Evolutionary conservation across 2,113 vertebrate species (phyloP).

Genomic region (Oncorhynchus keta): DNA sequence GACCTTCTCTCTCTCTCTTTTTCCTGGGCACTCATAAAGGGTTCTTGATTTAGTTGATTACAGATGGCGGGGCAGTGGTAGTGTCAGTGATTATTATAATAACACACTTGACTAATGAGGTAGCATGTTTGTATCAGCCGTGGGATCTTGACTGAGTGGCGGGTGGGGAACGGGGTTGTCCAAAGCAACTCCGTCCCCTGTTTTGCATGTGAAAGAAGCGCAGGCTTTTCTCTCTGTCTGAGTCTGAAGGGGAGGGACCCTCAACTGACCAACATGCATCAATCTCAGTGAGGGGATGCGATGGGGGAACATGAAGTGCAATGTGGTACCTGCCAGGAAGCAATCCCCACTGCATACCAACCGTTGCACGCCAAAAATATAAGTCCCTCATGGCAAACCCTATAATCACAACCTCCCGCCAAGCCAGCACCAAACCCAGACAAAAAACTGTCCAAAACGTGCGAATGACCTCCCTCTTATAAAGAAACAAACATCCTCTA

Average conservation of each 20-base stretch:
- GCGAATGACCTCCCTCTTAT: neutral
- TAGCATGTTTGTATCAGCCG: slow-evolving; percentile 28
- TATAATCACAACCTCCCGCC: slow-evolving; percentile 28
- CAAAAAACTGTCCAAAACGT: neutral
- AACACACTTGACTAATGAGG: slow-evolving; percentile 40
- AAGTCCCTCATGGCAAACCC: slow-evolving; percentile 30
- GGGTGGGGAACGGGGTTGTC: slow-evolving; percentile 36
- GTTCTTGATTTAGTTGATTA: slow-evolving; percentile 54
- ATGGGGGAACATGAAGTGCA: slow-evolving; percentile 57
- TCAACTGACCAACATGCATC: slow-evolving; percentile 81
- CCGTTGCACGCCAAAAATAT: neutral
- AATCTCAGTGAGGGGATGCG: slow-evolving; percentile 67
- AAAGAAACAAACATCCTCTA: neutral
- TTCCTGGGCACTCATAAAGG: slow-evolving; percentile 27
- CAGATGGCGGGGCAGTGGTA: slow-evolving; percentile 45
- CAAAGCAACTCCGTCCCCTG: slow-evolving; percentile 3
- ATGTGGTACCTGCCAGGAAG: neutral
- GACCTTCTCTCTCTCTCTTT: neutral
- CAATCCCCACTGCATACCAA: slow-evolving; percentile 25
- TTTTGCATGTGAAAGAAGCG: slow-evolving; percentile 55
- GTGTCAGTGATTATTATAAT: slow-evolving; percentile 53
- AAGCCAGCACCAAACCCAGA: neutral
- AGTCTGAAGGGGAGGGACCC: slow-evolving; percentile 53
- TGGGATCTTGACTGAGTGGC: slow-evolving; percentile 43
- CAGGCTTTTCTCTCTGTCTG: neutral